Evolutionary conservation across 1,140 invertebrate species (phyloP), one percentile per base, ranked within the genome.

Genomic region (Drosophila azteca): DNA sequence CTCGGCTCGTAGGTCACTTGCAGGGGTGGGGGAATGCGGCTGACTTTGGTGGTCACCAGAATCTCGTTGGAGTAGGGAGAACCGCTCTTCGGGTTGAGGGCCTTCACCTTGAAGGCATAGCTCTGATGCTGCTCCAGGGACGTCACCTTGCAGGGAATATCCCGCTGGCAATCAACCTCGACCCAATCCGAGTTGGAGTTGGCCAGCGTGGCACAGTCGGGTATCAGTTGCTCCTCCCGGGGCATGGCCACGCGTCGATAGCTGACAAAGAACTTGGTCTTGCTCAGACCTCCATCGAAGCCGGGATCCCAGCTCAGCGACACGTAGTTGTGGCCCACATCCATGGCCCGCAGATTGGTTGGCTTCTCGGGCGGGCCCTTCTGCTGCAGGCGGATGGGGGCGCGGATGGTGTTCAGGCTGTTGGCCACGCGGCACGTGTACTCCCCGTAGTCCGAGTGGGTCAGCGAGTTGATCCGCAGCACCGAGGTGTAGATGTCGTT

Each of bases 371-470:
- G 97, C 0, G 96, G 94, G 0, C 97, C 96, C 92, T 97, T 97
- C 0, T 95, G 94, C 82, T 97, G 96, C 4, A 98, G 90, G 8
- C 94, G 93, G 52, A 98, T 97, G 48, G 95, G 95, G 0, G 96
- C 95, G 5, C 94, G 94, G 17, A 96, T 95, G 41, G 92, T 94
- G 11, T 97, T 96, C 31, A 97, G 91, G 3, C 93, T 94, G 90
- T 98, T 98, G 6, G 94, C 94, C 0, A 96, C 96, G 64, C 96
- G 94, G 79, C 97, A 98, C 43, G 94, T 96, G 89, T 98, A 98
- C 45, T 97, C 96, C 0, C 97, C 97, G 84, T 98, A 98, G 90
- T 98, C 97, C 8, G 94, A 93, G 15, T 95, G 94, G 20, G 94
- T 94, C 3, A 98, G 94, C 45, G 95, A 94, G 15, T 94, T 94